Base-by-base conservation (phyloP, 64 coral and sea anemone genomes). In the Porites lutea region DNA sequence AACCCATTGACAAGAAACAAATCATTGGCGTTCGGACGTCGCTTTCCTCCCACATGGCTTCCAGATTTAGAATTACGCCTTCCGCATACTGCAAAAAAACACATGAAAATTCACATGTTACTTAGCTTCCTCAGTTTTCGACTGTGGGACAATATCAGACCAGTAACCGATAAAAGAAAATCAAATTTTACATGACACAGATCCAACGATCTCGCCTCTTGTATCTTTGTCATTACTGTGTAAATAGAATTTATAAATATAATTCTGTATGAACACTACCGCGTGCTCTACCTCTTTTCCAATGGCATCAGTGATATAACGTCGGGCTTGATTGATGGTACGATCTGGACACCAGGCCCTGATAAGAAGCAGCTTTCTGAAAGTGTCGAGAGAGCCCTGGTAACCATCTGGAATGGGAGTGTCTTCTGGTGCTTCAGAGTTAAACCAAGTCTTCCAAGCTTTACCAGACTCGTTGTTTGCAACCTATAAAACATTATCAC, bases 1-100 rank as follows among this genome's bases (percentile, higher is more conserved):
- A 98, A 62, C 97, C 97, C 97, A 98, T 98, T 15, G 97, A 98
- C 8, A 98, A 67, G 64, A 98, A 96, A 71, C 97, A 98, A 9
- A 98, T 89, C 97, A 98, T 98, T 4, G 97, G 97, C 52, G 94
- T 98, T 23, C 94, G 86, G 8, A 72, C 53, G 12, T 93, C 92
- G 76, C 97, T 98, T 71, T 98, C 97, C 27, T 98, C 97, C 97
- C 97, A 98, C 97, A 98, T 98, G 52, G 11, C 53, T 87, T 98
- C 97, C n/a, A 98, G 88, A 70, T 92, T 98, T 2, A 98, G 87
- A 48, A 98, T 98, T 10, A 98, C 97, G 12, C 97, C 97, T 59
- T 98, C 97, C 13, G 97, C 97, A 59, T 48, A 98, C 97, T 98
- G 63, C 18, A 79, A 82, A 57, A 59, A 6, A 79, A 58, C 70